Base-by-base conservation (phyloP, 2,888 invertebrate species). In the Sphinx pinastri region DNA sequence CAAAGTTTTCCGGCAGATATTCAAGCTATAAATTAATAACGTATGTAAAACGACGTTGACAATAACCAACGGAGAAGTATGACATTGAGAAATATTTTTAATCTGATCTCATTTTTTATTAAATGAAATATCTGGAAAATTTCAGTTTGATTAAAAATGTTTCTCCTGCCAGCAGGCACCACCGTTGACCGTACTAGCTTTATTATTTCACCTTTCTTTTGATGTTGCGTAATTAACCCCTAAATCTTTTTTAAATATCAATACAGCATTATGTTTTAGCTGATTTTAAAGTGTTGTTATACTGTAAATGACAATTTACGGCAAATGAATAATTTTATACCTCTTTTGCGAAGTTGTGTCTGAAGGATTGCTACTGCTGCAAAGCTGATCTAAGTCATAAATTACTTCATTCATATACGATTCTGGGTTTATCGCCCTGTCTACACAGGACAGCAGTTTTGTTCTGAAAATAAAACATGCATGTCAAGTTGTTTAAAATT, bases 361-460 rank as follows among this genome's bases (percentile, higher is more conserved):
- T n/a, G 81, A 67, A n/a, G 74, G 71, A 8, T 73, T 67, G 2
- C 74, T 71, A 31, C 76, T 31, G 73, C 70, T 71, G 60, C 84
- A 84, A 14, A 93, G 76, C 58, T 89, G 88, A 81, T 97, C 97
- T 74, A 97, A 89, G 88, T 97, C 96, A 83, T 95, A 97, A 4
- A 97, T 96, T 2, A 96, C 95, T 81, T 95, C 95, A 79, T 95
- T 95, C 88, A 94, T 93, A 72, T 95, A 92, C 0, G 93, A 83
- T 67, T 95, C 95, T 6, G 95, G 95, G 75, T 95, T 95, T 69
- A 96, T 95, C 68, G 95, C 95, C 73, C 96, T 93, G 76, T 96
- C 96, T 69, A 97, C 95, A 81, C 96, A 96, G 6, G 95, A 95
- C 51, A 97, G 79, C 19, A 96, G 84, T 84, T 95, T 96, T 16